A percentile compares a stretch with the other conserved stretches of the same genome.
Evolutionary conservation across 2,797 vertebrate genomes (phyloP).

Genomic region (Capromys pilorides): DNA sequence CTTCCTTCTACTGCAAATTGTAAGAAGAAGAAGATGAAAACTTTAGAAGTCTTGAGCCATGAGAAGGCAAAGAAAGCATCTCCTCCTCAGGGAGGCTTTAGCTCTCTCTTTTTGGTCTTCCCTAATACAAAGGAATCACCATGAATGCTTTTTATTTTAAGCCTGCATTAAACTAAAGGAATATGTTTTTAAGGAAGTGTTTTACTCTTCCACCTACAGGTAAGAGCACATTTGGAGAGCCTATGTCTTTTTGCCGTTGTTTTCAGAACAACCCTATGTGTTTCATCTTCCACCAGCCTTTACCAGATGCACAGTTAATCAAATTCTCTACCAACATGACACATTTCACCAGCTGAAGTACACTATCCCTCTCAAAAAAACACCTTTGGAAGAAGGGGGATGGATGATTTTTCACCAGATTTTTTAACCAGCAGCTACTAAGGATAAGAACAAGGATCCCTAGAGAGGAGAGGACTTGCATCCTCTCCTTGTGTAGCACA

Average conservation of each 20-base stretch:
- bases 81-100: not conserved
- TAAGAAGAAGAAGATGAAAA: not conserved
- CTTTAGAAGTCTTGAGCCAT: not conserved
- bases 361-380: not conserved
- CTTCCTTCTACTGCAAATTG: not conserved
- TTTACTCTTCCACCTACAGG: slow-evolving; percentile 9
- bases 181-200: slow-evolving; percentile 6
- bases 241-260: not conserved
- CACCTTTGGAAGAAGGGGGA: not conserved
- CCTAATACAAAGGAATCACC: slow-evolving; percentile 2
- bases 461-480: not conserved
- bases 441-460: not conserved
- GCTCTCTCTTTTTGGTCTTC: not conserved
- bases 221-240: slow-evolving; percentile 16
- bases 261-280: not conserved
- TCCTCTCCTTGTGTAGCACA: not conserved
- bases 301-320: not conserved
- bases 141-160: slow-evolving; percentile 16
- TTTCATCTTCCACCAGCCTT: slow-evolving; percentile 34
- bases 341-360: not conserved
- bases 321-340: not conserved
- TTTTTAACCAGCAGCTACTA: not conserved
- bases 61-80: not conserved
- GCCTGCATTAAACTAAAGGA: not conserved
- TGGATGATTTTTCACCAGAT: not conserved